Conservation (phyloP, 2,797 vertebrate species). For the Clamator glandarius region DNA sequence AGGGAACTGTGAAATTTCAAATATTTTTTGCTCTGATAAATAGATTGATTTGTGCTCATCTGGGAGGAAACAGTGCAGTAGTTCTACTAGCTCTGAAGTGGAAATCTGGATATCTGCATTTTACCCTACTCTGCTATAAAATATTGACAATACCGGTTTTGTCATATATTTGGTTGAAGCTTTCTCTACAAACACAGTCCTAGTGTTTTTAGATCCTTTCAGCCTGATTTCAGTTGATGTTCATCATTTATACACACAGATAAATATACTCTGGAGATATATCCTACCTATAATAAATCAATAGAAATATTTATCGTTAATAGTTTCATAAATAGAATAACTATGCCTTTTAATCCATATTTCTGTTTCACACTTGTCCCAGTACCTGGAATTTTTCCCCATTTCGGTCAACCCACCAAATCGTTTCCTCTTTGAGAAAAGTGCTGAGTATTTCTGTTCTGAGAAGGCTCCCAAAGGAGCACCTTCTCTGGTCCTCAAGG, state of each 20-base stretch:
- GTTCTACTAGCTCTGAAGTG: neutral
- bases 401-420: slow-evolving; percentile 82
- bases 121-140: neutral
- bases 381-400: slow-evolving; percentile 89
- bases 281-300: neutral
- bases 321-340: neutral
- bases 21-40: slow-evolving; percentile 3
- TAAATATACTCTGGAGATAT: neutral
- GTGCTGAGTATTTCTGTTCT: slow-evolving; percentile 88
- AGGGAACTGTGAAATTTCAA: neutral
- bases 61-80: neutral
- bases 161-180: neutral
- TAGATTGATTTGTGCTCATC: neutral
- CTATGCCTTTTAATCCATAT: neutral
- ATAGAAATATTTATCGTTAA: neutral
- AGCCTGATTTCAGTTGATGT: neutral
- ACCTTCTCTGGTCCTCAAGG: slow-evolving; percentile 83
- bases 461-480: slow-evolving; percentile 85
- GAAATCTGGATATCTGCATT: neutral
- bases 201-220: neutral
- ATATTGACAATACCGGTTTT: neutral
- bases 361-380: slow-evolving; percentile 36
- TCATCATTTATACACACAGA: neutral
- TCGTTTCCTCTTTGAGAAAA: slow-evolving; percentile 90
- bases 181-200: neutral